Evolutionary conservation across 2,888 invertebrate genomes (phyloP).

Genomic region (Mimachlamys varia): DNA sequence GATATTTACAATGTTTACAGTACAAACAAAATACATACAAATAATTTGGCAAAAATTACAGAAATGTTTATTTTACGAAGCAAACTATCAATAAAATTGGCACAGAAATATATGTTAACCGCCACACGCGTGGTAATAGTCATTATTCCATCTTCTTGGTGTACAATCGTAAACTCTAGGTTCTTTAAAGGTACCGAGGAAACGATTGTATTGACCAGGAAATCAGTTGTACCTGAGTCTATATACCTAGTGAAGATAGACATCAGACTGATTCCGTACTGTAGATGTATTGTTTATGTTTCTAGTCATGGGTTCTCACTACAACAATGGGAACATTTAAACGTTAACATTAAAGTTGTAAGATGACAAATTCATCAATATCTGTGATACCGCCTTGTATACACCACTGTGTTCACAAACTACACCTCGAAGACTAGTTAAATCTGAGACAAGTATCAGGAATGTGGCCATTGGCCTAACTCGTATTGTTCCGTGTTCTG

Average conservation of each 20-base stretch:
- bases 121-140: constrained; percentile 5
- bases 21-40: background rate
- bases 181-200: background rate
- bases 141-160: background rate
- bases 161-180: background rate
- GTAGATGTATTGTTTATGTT: background rate
- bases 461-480: background rate
- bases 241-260: background rate
- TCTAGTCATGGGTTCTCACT: background rate
- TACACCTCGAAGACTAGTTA: background rate
- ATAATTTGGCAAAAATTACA: background rate
- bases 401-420: background rate
- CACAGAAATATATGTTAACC: background rate
- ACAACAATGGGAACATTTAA: constrained; percentile 2
- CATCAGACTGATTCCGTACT: background rate
- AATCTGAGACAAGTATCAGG: background rate
- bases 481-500: background rate
- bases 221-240: background rate
- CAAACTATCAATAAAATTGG: background rate
- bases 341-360: background rate
- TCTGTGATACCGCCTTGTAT: background rate
- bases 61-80: background rate
- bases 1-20: background rate
- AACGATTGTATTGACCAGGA: background rate
- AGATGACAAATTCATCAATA: background rate